phyloP scores from a whole-genome alignment of 2,888 invertebrate genomes.

The Drosophila meridionalis region DNA sequence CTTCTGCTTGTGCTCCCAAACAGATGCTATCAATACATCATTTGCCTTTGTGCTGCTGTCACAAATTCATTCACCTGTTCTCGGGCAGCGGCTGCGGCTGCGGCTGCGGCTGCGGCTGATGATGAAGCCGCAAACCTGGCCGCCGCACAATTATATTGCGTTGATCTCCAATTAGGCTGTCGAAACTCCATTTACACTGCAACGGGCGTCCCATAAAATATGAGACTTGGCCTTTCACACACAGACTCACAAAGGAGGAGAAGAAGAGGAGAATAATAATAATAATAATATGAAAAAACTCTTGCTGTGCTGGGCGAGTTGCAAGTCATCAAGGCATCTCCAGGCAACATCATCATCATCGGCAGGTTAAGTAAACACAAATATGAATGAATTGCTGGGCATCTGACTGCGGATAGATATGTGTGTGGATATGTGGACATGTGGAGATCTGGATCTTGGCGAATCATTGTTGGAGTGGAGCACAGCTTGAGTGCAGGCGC shows the following conservation, averaged over 20 bases:
- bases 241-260: slow-evolving; percentile 10
- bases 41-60: slow-evolving; percentile 76
- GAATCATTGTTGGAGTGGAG: slow-evolving; percentile 70
- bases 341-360: slow-evolving; percentile 60
- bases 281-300: slow-evolving; percentile 19
- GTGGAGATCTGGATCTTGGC: slow-evolving; percentile 67
- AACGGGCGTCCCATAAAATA: slow-evolving; percentile 69
- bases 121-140: slow-evolving; percentile 33
- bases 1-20: slow-evolving; percentile 63
- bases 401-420: slow-evolving; percentile 23
- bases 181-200: slow-evolving; percentile 81
- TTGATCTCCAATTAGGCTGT: slow-evolving; percentile 82
- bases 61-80: slow-evolving; percentile 80
- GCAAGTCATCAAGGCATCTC: slow-evolving; percentile 71
- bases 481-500: slow-evolving; percentile 60
- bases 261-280: slow-evolving; percentile 26
- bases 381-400: slow-evolving; percentile 74
- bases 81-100: slow-evolving; percentile 41
- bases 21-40: slow-evolving; percentile 81
- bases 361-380: slow-evolving; percentile 76
- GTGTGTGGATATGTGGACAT: slow-evolving; percentile 20
- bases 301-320: slow-evolving; percentile 58
- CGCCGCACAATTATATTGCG: slow-evolving; percentile 76
- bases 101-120: slow-evolving; percentile 15
- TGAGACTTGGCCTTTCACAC: slow-evolving; percentile 57